Evolutionary conservation across 2,888 invertebrate species (phyloP).

Genomic region (Lycaena phlaeas): DNA sequence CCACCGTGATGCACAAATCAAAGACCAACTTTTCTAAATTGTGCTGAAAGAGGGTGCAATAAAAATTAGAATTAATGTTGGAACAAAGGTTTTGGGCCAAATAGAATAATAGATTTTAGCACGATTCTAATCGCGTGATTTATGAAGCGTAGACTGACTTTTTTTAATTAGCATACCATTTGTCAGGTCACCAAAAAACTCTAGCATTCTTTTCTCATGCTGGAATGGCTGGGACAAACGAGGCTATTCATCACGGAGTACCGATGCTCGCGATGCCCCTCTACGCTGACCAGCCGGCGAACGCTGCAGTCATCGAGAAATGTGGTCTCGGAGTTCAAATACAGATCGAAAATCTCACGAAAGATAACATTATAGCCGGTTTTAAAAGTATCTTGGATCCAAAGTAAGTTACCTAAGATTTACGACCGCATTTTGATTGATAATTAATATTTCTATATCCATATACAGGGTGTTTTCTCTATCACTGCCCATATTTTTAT

Average conservation of each 20-base stretch:
- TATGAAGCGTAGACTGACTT: slow-evolving; percentile 61
- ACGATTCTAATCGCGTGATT: slow-evolving; percentile 78
- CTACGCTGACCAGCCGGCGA: slow-evolving; percentile 73
- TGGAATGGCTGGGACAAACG: slow-evolving; percentile 73
- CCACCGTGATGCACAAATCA: too few relatives aligned
- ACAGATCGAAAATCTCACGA: slow-evolving; percentile 58
- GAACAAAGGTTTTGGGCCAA: too few relatives aligned
- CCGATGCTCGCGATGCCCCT: slow-evolving; percentile 74
- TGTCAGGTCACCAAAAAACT: slow-evolving; percentile 73
- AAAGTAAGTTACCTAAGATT: slow-evolving; percentile 43
- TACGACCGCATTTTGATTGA: background rate
- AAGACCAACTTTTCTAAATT: too few relatives aligned
- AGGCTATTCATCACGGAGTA: slow-evolving; percentile 74
- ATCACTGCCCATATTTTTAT: background rate
- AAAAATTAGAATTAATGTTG: too few relatives aligned
- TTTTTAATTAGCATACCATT: slow-evolving; percentile 16
- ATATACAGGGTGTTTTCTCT: background rate
- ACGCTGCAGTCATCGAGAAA: slow-evolving; percentile 70
- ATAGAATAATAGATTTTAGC: too few relatives aligned
- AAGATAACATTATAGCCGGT: slow-evolving; percentile 63
- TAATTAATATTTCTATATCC: too few relatives aligned
- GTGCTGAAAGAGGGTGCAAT: too few relatives aligned
- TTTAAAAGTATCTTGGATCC: slow-evolving; percentile 67
- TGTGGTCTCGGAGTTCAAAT: slow-evolving; percentile 64
- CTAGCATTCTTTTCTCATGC: slow-evolving; percentile 74